phyloP scores from a whole-genome alignment of 2,113 vertebrate species.

The Burhinus oedicnemus region DNA sequence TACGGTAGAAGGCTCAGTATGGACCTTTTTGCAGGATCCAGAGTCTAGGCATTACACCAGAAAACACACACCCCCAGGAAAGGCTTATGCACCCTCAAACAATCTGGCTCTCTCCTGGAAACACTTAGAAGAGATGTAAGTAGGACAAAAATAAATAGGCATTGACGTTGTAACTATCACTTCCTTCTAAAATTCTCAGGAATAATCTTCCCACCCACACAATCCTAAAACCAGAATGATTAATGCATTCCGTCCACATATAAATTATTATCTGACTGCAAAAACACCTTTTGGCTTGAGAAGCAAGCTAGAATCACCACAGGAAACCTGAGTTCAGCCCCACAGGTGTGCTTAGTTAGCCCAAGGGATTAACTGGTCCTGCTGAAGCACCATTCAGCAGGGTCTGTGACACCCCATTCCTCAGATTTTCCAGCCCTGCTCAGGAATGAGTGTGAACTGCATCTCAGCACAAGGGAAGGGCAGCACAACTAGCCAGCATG shows the following conservation, averaged over 20 bases:
- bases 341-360: background rate
- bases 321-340: background rate
- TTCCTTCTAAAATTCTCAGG: background rate
- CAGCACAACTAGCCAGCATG: background rate
- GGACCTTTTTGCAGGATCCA: background rate
- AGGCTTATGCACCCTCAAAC: background rate
- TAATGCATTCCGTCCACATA: background rate
- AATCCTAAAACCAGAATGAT: background rate
- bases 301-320: background rate
- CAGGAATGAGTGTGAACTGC: background rate
- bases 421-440: background rate
- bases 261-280: background rate
- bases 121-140: background rate
- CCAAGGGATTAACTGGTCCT: background rate
- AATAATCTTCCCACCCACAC: background rate
- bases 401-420: background rate
- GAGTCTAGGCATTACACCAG: background rate
- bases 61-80: background rate
- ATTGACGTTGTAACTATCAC: background rate
- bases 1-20: background rate
- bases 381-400: fast-evolving
- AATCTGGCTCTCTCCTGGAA: background rate
- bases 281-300: background rate
- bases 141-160: background rate
- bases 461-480: background rate